A percentile compares a stretch with the other conserved stretches of the same genome.
Conservation (phyloP, 2,888 invertebrate genomes). For the Tholera decimalis region DNA sequence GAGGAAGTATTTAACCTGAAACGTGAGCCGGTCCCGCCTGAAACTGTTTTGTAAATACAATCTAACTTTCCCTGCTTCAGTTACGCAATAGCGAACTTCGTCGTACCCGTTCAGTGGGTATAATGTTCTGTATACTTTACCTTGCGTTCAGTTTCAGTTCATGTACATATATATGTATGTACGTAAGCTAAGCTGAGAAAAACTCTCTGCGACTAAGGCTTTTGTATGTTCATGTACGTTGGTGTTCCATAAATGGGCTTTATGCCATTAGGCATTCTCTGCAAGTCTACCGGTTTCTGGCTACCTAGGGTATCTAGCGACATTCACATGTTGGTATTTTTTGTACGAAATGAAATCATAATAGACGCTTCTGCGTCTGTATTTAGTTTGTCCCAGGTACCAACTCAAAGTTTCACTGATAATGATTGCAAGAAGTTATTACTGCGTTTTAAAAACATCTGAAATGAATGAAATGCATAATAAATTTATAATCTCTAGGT, state of each 20-base stretch:
- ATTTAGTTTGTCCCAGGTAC: too few relatives aligned
- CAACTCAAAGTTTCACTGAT: too few relatives aligned
- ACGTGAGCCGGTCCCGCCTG: slow-evolving; percentile 12
- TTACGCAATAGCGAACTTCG: slow-evolving; percentile 23
- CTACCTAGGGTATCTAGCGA: too few relatives aligned
- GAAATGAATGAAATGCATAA: too few relatives aligned
- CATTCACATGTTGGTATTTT: too few relatives aligned
- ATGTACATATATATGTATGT: too few relatives aligned
- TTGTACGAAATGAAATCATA: too few relatives aligned
- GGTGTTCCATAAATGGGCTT: not conserved
- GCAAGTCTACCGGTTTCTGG: not conserved
- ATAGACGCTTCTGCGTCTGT: too few relatives aligned
- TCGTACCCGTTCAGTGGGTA: slow-evolving; percentile 2
- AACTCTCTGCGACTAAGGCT: not conserved
- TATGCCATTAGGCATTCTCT: not conserved
- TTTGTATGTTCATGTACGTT: not conserved
- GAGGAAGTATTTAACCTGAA: slow-evolving; percentile 14
- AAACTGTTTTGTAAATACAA: slow-evolving; percentile 46
- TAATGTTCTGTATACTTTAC: slow-evolving; percentile 4
- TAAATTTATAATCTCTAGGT: too few relatives aligned
- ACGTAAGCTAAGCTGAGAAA: not conserved
- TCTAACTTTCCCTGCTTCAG: slow-evolving; percentile 43
- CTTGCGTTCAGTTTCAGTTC: slow-evolving; percentile 2
- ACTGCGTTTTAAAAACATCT: too few relatives aligned
- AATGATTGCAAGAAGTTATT: too few relatives aligned